Evolutionary conservation across 2,888 invertebrate genomes (phyloP).

Genomic region (Platycnemis pennipes): DNA sequence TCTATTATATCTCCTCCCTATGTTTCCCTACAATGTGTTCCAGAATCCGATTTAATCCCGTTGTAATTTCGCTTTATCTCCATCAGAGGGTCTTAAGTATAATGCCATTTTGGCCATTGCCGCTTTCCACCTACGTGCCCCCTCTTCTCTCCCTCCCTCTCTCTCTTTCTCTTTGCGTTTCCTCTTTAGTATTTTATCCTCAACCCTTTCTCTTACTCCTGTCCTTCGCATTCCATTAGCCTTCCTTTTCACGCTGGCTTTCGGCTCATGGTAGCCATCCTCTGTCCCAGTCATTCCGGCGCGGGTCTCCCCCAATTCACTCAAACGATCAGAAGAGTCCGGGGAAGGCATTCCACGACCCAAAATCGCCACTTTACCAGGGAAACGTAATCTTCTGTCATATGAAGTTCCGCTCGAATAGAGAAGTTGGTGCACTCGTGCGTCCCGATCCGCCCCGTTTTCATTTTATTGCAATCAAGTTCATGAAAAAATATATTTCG

Average conservation of each 20-base stretch:
- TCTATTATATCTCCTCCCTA: constrained; percentile 14
- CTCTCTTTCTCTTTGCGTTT: neutral
- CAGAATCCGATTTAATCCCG: constrained; percentile 26
- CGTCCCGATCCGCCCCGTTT: neutral
- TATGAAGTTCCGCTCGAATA: neutral
- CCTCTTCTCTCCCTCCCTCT: neutral
- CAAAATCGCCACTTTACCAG: neutral
- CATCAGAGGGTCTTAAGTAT: constrained; percentile 31
- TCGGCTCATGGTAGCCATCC: neutral
- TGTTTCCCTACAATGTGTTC: neutral
- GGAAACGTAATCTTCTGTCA: constrained; percentile 14
- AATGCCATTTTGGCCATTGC: constrained; percentile 18
- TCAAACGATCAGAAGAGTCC: neutral
- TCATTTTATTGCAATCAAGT: neutral
- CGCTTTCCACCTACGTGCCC: neutral
- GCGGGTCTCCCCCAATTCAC: neutral
- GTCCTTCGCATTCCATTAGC: constrained; percentile 3
- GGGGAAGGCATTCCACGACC: neutral
- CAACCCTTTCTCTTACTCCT: neutral
- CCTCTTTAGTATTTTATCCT: no score
- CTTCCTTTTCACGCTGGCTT: neutral
- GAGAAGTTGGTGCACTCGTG: constrained; percentile 11
- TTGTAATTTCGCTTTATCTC: constrained; percentile 36
- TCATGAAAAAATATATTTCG: neutral
- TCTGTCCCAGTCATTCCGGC: neutral